phyloP scores from a whole-genome alignment of 2,888 invertebrate species.

The Monoplex corrugatus region DNA sequence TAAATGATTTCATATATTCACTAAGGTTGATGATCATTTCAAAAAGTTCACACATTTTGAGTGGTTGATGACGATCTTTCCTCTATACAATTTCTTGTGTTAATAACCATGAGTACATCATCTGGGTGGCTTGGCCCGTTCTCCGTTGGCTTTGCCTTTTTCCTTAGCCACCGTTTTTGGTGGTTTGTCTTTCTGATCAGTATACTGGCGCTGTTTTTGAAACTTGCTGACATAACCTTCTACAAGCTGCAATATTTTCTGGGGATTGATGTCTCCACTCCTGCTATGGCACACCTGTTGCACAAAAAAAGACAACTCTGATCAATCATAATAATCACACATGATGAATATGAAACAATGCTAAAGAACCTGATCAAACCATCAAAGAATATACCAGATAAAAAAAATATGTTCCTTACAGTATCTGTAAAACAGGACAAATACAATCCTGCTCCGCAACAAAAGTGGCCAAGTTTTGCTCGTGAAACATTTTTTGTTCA shows the following conservation, averaged over 20 bases:
- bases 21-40: too few species aligned
- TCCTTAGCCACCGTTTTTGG: slow-evolving; percentile 29
- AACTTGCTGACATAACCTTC: slow-evolving; percentile 85
- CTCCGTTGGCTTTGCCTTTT: slow-evolving; percentile 62
- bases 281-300: slow-evolving; percentile 97
- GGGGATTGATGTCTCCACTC: slow-evolving; percentile 97
- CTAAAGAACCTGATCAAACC: not conserved
- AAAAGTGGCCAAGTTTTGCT: not conserved
- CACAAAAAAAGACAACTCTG: too few species aligned
- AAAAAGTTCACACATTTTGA: too few species aligned
- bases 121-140: slow-evolving; percentile 46
- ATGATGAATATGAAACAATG: not conserved
- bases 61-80: too few species aligned
- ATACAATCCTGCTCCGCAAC: not conserved
- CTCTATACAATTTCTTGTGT: too few species aligned
- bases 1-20: too few species aligned
- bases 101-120: not conserved
- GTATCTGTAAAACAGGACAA: not conserved
- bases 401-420: too few species aligned
- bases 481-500: not conserved
- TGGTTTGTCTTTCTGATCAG: slow-evolving; percentile 38
- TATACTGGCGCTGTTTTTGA: slow-evolving; percentile 51
- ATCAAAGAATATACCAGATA: too few species aligned
- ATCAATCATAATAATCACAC: too few species aligned
- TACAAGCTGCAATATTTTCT: slow-evolving; percentile 95